These are phyloP conservation scores for Psettodes erumei DNA, from an alignment of 2,113 vertebrate species.

Conservation along the genomic window DNA sequence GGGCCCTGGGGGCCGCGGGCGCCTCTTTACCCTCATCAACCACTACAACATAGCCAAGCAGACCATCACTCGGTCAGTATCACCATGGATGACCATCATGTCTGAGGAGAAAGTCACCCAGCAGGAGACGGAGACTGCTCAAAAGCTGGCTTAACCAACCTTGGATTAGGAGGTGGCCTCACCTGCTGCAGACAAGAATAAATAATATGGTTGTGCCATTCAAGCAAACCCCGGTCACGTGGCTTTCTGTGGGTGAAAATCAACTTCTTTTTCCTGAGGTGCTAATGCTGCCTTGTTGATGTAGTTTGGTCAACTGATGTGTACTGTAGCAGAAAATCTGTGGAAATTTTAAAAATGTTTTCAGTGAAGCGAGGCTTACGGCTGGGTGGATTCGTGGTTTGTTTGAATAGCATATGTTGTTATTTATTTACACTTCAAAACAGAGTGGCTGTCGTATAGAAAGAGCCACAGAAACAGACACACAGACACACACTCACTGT, in stretches of 20 bases:
- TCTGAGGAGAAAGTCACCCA: constrained; percentile 95
- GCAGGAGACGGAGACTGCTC: constrained; percentile 92
- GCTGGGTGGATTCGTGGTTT: constrained; percentile 59
- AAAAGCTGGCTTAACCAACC: constrained; percentile 89
- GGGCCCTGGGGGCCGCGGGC: constrained; percentile 89
- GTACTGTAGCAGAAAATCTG: constrained; percentile 51
- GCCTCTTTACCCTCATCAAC: constrained; percentile 94
- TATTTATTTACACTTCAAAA: constrained; percentile 70
- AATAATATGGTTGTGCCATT: constrained; percentile 75
- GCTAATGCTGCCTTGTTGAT: constrained; percentile 56
- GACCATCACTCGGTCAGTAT: constrained; percentile 92
- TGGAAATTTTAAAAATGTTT: constrained; percentile 37
- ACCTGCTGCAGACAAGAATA: constrained; percentile 41
- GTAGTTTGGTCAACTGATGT: constrained; percentile 51
- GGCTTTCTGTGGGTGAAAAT: constrained; percentile 49
- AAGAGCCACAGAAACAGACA: constrained; percentile 55
- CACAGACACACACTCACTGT: constrained; percentile 53
- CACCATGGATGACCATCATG: constrained; percentile 95
- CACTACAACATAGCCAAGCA: constrained; percentile 97
- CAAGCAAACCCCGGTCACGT: constrained; percentile 71
- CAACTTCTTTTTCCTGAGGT: constrained; percentile 48
- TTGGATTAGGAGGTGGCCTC: constrained; percentile 43
- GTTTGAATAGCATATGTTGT: constrained; percentile 73
- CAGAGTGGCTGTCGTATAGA: constrained; percentile 52
- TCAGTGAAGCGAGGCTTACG: constrained; percentile 28